Evolutionary conservation across 2,797 vertebrate genomes (phyloP), one percentile per base, ranked within the genome.

Genomic region (Allochrocebus solatus): DNA sequence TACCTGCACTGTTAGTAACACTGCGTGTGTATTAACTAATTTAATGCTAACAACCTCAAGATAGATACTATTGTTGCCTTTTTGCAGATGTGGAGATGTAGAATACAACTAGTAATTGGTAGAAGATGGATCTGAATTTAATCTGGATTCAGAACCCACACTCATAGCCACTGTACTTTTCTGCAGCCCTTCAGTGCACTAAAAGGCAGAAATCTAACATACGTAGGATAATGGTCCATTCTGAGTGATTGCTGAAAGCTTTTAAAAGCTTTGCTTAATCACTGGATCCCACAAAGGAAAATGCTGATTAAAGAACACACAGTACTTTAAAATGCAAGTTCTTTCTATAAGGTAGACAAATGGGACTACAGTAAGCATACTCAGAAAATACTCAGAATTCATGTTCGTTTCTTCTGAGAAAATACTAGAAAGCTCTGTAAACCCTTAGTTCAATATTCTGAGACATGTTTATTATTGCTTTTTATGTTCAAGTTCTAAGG

Each of bases 221-320:
- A 21, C 50, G 2, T 85, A 89, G 81, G 64, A n/a, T 91, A 88
- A 81, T 79, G 89, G n/a, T 96, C 33, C 36, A 61, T 75, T 83
- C 59, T 74, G 79, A 97, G 28, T 64, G 57, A 14, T 36, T 43
- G 24, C 17, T 83, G 53, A 85, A 96, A 90, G 48, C 10, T 91
- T 93, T 91, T 88, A 96, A 83, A 88, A 74, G 57, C 61, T 90
- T 72, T 61, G 43, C 41, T 91, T 91, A 95, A 89, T 95, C 85
- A 93, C 61, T 93, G 39, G 53, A 50, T 86, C 55, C 84, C 46
- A 57, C 33, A 91, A 43, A 96, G 48, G 43, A 89, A 48, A 93
- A 53, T 80, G 39, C n/a, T 89, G n/a, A 64, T 88, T 74, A 89
- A 76, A 87, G 13, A 95, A 91, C 26, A 67, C 64, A 78, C 46